Conservation (phyloP, 2,113 vertebrate species). For the Sardina pilchardus region DNA sequence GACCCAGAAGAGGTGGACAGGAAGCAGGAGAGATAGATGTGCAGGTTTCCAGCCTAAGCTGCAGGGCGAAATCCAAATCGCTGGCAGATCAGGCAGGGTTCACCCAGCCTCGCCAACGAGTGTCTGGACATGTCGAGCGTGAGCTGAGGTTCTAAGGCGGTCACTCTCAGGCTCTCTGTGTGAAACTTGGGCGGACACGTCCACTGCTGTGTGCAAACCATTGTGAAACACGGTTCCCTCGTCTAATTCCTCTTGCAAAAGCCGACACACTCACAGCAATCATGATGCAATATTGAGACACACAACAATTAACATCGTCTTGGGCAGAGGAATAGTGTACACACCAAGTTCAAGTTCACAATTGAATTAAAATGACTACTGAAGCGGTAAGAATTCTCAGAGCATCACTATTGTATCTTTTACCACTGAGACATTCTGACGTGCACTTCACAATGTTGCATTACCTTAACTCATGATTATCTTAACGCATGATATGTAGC, state of each 20-base stretch:
- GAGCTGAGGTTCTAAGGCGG: neutral
- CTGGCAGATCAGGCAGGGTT: too few species aligned
- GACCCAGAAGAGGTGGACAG: too few species aligned
- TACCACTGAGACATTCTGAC: too few species aligned
- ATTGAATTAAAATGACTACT: neutral
- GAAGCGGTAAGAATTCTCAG: neutral
- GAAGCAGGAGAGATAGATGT: too few species aligned
- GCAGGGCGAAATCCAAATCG: too few species aligned
- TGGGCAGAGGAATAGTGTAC: neutral
- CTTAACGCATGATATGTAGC: neutral
- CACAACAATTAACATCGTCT: neutral
- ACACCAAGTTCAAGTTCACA: neutral
- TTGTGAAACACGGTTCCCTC: conserved; percentile 41
- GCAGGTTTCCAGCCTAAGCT: too few species aligned
- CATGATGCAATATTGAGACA: neutral
- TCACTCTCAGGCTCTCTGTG: neutral
- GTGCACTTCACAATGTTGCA: too few species aligned
- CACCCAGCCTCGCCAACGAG: too few species aligned
- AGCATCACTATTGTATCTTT: too few species aligned
- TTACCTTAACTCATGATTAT: too few species aligned
- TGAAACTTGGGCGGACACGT: neutral
- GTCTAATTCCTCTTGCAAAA: conserved; percentile 43
- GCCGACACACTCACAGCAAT: neutral
- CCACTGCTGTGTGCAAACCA: neutral
- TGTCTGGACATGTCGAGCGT: neutral